Evolutionary conservation across 2,113 vertebrate genomes (phyloP).

Genomic region (Rhadina sibilatrix): DNA sequence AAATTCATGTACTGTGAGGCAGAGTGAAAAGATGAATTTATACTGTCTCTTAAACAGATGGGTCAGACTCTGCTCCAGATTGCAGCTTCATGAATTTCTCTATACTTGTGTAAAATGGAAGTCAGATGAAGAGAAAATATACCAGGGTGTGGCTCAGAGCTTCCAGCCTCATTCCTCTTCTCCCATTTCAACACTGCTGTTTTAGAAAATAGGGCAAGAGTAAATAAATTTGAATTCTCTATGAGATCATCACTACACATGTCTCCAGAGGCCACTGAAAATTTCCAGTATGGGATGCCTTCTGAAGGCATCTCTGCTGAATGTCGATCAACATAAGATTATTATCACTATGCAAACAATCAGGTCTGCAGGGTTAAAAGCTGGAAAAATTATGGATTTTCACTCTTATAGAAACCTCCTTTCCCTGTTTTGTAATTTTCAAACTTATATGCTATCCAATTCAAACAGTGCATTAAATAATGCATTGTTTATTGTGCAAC

Average conservation of each 20-base stretch:
- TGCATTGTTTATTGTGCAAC: neutral
- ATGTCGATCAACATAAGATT: neutral
- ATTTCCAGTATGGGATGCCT: neutral
- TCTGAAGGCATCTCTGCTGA: neutral
- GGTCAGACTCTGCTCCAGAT: neutral
- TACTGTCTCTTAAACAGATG: neutral
- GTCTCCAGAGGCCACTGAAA: neutral
- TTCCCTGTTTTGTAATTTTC: neutral
- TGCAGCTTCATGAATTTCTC: neutral
- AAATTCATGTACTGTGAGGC: neutral
- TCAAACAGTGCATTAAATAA: neutral
- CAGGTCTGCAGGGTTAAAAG: neutral
- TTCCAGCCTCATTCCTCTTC: neutral
- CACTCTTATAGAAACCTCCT: neutral
- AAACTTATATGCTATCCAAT: neutral
- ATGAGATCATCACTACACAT: rapidly evolving
- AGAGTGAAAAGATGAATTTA: neutral
- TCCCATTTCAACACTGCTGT: neutral
- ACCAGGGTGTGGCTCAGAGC: too few species aligned
- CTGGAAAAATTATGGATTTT: neutral
- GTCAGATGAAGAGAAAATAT: neutral
- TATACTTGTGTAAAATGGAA: neutral
- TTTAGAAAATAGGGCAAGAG: neutral
- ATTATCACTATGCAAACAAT: neutral
- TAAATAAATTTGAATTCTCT: neutral